Percentiles rank a stretch among this genome's conserved stretches.
These are phyloP conservation scores for Lumbricus terrestris DNA, from an alignment of 2,888 invertebrate species.

Conservation along the genomic window DNA sequence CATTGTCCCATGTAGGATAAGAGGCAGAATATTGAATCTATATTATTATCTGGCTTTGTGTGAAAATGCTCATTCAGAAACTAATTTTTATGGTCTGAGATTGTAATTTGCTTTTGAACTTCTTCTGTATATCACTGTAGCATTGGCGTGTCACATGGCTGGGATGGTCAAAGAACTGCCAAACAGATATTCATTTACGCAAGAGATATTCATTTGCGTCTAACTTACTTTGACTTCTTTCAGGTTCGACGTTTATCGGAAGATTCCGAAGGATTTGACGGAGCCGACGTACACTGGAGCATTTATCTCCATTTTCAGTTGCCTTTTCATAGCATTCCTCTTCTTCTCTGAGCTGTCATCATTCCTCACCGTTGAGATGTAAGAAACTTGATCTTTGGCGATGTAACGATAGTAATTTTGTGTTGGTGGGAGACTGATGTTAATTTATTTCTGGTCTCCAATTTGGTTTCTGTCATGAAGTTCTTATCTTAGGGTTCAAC, in stretches of 20 bases:
- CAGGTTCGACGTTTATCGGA: constrained; percentile 67
- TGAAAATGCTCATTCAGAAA: no score
- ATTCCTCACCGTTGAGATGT: constrained; percentile 63
- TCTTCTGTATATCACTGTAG: background rate
- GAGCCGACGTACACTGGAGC: constrained; percentile 66
- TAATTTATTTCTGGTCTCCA: background rate
- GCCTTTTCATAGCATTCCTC: constrained; percentile 62
- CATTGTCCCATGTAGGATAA: no score
- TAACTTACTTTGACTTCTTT: background rate
- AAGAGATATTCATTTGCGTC: background rate
- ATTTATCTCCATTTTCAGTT: constrained; percentile 62
- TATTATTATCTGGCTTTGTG: no score
- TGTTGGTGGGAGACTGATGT: background rate
- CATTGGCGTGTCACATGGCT: background rate
- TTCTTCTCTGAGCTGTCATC: constrained; percentile 62
- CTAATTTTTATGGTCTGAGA: background rate
- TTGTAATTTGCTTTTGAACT: background rate
- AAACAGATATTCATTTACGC: background rate
- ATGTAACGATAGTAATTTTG: background rate
- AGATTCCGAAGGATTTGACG: constrained; percentile 66
- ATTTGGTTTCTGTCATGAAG: background rate
- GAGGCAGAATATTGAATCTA: no score
- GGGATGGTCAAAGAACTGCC: background rate
- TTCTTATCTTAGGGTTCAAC: background rate
- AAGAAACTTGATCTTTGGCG: constrained; percentile 45